A percentile compares a stretch with the other conserved stretches of the same genome.
phyloP scores from a whole-genome alignment of 1,140 invertebrate genomes.

The Scylla paramamosain region DNA sequence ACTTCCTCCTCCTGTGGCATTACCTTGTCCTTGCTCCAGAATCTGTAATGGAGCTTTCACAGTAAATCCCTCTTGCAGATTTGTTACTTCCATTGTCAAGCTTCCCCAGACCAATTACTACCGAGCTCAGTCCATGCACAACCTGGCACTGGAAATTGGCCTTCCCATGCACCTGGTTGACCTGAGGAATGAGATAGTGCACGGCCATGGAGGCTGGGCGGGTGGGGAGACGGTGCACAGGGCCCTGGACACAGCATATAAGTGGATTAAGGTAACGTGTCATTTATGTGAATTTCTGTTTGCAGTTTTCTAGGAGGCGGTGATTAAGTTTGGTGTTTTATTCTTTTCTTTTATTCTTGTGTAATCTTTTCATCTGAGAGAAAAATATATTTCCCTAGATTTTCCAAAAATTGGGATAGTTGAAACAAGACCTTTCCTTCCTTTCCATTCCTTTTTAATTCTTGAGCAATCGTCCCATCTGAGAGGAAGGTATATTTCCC shows the following conservation, averaged over 20 bases:
- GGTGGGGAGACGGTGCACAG: slow-evolving; percentile 53
- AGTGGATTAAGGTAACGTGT: slow-evolving; percentile 64
- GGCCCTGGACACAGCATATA: slow-evolving; percentile 41
- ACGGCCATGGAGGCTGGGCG: slow-evolving; percentile 53
- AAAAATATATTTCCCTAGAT: no score
- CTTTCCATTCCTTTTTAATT: no score
- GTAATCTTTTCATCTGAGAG: no score
- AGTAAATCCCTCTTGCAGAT: slow-evolving; percentile 27
- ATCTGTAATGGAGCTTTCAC: no score
- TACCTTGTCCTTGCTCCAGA: no score
- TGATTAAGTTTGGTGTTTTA: background rate
- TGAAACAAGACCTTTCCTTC: no score
- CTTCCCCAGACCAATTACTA: slow-evolving; percentile 47
- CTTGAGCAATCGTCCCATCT: no score
- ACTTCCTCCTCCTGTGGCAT: no score
- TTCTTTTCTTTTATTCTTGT: no score
- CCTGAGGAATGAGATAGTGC: slow-evolving; percentile 63
- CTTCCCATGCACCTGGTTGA: slow-evolving; percentile 63
- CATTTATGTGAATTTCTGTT: background rate
- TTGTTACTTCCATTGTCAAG: slow-evolving; percentile 63
- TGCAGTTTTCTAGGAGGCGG: background rate
- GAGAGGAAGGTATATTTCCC: no score
- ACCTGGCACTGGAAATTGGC: slow-evolving; percentile 56
- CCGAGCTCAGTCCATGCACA: slow-evolving; percentile 32
- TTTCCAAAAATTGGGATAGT: no score